Conservation (phyloP, 2,797 vertebrate species). For the Mus minutoides region DNA sequence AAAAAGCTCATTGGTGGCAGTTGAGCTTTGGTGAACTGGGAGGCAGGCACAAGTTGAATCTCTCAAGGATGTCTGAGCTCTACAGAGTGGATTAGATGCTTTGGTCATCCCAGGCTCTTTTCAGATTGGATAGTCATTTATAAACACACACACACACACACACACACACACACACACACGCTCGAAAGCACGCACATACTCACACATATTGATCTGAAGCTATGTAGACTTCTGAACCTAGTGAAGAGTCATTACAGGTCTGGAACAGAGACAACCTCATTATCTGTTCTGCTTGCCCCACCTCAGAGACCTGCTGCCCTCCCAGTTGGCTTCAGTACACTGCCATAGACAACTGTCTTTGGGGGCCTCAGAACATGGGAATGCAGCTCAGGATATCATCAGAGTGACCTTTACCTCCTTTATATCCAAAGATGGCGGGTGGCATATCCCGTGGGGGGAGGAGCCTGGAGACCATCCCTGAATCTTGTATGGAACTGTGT, state of each 20-base stretch:
- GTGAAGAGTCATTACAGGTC: not conserved
- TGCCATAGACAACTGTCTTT: not conserved
- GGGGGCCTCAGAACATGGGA: not conserved
- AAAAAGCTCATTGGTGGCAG: not conserved
- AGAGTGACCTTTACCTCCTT: not conserved
- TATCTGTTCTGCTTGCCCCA: accelerated
- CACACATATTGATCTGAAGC: not conserved
- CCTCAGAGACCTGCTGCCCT: not conserved
- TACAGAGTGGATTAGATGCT: not conserved
- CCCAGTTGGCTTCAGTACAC: not conserved
- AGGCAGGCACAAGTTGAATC: accelerated
- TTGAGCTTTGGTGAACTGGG: not conserved
- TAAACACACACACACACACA: not conserved
- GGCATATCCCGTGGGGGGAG: accelerated
- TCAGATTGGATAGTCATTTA: not conserved
- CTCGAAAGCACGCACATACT: accelerated
- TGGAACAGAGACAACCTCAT: not conserved
- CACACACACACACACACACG: too few relatives aligned
- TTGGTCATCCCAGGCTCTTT: not conserved
- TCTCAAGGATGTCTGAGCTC: not conserved
- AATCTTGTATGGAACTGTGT: accelerated
- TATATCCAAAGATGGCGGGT: not conserved
- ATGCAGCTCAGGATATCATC: too few relatives aligned
- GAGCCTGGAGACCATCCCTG: not conserved
- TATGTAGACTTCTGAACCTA: not conserved